Base-by-base conservation (phyloP, 2,113 vertebrate species). In the Lophochroa leadbeateri region DNA sequence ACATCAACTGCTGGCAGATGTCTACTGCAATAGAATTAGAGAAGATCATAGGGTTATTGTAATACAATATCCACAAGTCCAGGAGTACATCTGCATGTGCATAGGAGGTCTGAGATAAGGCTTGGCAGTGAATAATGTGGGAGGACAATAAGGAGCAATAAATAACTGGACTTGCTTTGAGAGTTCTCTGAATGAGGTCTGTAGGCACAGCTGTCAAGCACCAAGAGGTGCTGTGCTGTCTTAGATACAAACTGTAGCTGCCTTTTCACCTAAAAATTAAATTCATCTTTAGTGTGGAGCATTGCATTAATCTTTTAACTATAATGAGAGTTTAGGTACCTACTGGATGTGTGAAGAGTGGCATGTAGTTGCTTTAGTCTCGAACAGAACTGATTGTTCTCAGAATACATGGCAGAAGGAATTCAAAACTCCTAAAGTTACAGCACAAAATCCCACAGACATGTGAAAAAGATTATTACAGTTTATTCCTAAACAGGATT, bases 401-500 rank as follows among this genome's bases (percentile, higher is more conserved):
- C 64, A 70, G 39, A 64, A 58, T 46, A 75, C 3, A 18, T 9
- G n/a, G 35, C 35, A 90, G 41, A 80, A 58, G 12, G 83, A 81
- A 86, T 58, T 70, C 6, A 83, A 82, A 86, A 46, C 31, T 65
- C n/a, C 39, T 39, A 9, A 94, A 60, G 23, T 19, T 77, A 46
- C 25, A 82, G 24, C 53, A n/a, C 20, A 44, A 93, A 93, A 86
- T 71, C 29, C 46, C 60, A 77, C 37, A 78, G 72, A 44, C 47
- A 90, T 39, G 50, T 90, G 68, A 95, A 39, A 20, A 63, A 39
- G 77, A 92, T 86, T 90, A 88, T 58, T 81, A n/a, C 15, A 47
- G 12, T 37, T 93, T 92, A 87, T 69, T 43, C 29, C 21, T 71
- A 84, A 93, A 94, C 64, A 92, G 35, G 93, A 92, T 95, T 96